Conservation (phyloP, 2,888 invertebrate species). For the Alentia gelatinosa region DNA sequence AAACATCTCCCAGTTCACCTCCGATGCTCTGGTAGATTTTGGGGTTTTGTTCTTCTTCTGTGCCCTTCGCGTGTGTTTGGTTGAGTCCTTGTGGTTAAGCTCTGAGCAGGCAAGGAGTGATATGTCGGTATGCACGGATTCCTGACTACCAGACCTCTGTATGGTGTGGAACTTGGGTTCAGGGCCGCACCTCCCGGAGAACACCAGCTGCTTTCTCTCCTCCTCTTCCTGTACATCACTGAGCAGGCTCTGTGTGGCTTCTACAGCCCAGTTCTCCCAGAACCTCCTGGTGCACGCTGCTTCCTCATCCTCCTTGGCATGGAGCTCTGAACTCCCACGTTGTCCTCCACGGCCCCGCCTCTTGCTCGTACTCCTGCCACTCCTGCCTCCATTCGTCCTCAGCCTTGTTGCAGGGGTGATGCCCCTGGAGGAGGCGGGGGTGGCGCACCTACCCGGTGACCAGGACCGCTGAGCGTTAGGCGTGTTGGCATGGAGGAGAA, state of each 20-base stretch:
- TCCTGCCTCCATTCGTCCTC: not conserved
- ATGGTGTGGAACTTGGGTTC: slow-evolving; percentile 41
- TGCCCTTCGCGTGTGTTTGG: not conserved
- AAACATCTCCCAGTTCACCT: slow-evolving; percentile 44
- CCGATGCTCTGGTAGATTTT: not conserved
- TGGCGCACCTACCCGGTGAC: not conserved
- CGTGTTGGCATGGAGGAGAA: slow-evolving; percentile 6
- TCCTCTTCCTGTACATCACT: not conserved
- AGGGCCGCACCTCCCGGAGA: slow-evolving; percentile 30
- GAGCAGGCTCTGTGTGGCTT: not conserved
- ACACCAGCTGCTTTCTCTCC: not conserved
- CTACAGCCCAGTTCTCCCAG: slow-evolving; percentile 51
- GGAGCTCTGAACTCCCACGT: not conserved
- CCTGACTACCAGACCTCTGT: not conserved
- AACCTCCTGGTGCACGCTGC: not conserved
- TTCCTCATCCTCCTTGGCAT: slow-evolving; percentile 2
- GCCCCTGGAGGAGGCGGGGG: not conserved
- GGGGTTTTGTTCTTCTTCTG: not conserved
- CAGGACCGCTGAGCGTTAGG: not conserved
- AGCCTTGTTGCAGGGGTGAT: not conserved
- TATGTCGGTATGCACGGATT: slow-evolving; percentile 35
- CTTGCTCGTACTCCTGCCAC: not conserved
- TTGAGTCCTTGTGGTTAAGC: not conserved
- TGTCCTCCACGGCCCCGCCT: not conserved
- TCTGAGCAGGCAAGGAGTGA: slow-evolving; percentile 37